Conservation (phyloP, 2,797 vertebrate genomes). For the Octomys mimax region DNA sequence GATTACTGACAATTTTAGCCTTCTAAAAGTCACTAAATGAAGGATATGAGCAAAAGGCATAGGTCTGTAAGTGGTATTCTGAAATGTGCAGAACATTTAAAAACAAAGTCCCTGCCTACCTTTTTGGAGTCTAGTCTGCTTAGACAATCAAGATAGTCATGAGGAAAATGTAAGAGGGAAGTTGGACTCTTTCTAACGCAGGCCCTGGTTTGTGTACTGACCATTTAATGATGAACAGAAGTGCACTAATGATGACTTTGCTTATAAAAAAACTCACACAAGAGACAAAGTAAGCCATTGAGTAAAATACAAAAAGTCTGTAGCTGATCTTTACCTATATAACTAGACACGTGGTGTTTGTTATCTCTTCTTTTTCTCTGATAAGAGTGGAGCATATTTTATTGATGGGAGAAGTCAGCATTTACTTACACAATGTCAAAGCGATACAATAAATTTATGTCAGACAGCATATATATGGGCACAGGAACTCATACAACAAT, state of each 20-base stretch:
- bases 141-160: not conserved
- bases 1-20: slow-evolving; percentile 1
- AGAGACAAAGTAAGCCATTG: slow-evolving; percentile 3
- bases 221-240: not conserved
- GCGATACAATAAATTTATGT: slow-evolving; percentile 12
- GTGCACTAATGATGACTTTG: not conserved
- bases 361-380: slow-evolving; percentile 15
- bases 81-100: not conserved
- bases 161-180: slow-evolving; percentile 13
- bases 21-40: slow-evolving; percentile 36
- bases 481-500: slow-evolving; percentile 23
- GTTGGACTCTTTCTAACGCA: not conserved
- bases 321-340: not conserved
- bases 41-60: not conserved
- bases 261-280: not conserved
- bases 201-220: not conserved
- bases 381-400: not conserved
- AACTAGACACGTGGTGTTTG: not conserved
- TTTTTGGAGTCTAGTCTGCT: not conserved
- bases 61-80: slow-evolving; percentile 28
- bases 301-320: slow-evolving; percentile 12
- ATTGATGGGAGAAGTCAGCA: not conserved
- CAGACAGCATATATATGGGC: not conserved
- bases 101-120: slow-evolving; percentile 10
- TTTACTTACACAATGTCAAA: slow-evolving; percentile 11